Conservation (phyloP, 1,140 invertebrate species). For the Portunus trituberculatus region DNA sequence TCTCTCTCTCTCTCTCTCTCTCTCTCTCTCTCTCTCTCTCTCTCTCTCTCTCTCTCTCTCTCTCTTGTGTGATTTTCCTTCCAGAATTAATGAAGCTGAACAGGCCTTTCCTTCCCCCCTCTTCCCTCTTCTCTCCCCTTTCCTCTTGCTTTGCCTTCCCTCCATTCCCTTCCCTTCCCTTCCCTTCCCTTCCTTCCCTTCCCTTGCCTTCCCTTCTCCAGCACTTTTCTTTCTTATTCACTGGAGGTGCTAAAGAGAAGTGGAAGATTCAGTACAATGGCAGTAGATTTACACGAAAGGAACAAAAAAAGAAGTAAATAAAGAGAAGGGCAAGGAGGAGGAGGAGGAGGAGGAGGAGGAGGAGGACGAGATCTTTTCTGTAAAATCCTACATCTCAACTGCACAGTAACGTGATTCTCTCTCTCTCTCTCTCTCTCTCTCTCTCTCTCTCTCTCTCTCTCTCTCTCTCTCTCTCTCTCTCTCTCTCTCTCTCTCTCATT, state of each 20-base stretch:
- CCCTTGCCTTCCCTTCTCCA: background rate
- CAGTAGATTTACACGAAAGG: background rate
- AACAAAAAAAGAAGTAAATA: background rate
- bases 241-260: background rate
- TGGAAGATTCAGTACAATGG: background rate
- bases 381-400: too few relatives aligned
- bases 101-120: too few relatives aligned
- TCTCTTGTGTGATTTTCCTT: too few relatives aligned
- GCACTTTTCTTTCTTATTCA: background rate
- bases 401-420: background rate
- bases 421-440: background rate
- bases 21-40: background rate
- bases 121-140: too few relatives aligned
- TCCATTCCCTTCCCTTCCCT: background rate
- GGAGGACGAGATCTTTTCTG: background rate
- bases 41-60: too few relatives aligned
- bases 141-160: too few relatives aligned
- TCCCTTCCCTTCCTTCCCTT: background rate
- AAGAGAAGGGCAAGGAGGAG: background rate
- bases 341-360: background rate
- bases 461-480: background rate
- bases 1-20: background rate
- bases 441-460: background rate
- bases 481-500: background rate
- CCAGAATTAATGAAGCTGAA: too few relatives aligned